These are phyloP conservation scores for Moxostoma hubbsi DNA, from an alignment of 2,797 vertebrate species.

Conservation along the genomic window DNA sequence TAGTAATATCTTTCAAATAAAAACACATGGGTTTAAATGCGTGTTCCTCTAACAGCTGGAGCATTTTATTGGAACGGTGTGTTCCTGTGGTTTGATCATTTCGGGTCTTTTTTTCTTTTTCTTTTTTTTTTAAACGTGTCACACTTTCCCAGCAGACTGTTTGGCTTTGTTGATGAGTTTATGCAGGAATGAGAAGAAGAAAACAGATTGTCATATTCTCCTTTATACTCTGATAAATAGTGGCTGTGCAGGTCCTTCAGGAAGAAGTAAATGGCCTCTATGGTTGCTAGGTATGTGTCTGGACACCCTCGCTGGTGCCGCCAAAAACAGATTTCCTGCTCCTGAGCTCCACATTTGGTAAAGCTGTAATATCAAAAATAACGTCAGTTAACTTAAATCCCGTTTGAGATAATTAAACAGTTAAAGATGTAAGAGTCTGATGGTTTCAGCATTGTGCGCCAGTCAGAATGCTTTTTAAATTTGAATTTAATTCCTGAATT, in stretches of 20 bases:
- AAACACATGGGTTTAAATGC: neutral
- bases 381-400: neutral
- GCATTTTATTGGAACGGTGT: neutral
- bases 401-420: neutral
- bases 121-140: conserved; percentile 38
- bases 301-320: conserved; percentile 94
- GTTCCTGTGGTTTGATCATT: too few species aligned
- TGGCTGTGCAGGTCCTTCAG: conserved; percentile 89
- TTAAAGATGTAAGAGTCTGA: too few species aligned
- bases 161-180: conserved; percentile 89
- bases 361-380: conserved; percentile 72
- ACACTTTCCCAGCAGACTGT: conserved; percentile 77
- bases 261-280: conserved; percentile 98
- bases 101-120: too few species aligned
- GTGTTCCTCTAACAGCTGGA: neutral
- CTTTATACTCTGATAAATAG: conserved; percentile 83
- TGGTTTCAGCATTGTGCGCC: too few species aligned
- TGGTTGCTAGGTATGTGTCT: conserved; percentile 93
- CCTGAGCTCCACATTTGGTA: conserved; percentile 91
- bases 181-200: conserved; percentile 95
- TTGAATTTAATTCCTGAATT: too few species aligned
- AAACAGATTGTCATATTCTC: conserved; percentile 96
- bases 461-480: too few species aligned
- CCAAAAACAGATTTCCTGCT: conserved; percentile 96
- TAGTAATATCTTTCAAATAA: neutral